Evolutionary conservation across 2,888 invertebrate species (phyloP), one percentile per base, ranked within the genome.

Genomic region (Aphelenchoides bicaudatus): DNA sequence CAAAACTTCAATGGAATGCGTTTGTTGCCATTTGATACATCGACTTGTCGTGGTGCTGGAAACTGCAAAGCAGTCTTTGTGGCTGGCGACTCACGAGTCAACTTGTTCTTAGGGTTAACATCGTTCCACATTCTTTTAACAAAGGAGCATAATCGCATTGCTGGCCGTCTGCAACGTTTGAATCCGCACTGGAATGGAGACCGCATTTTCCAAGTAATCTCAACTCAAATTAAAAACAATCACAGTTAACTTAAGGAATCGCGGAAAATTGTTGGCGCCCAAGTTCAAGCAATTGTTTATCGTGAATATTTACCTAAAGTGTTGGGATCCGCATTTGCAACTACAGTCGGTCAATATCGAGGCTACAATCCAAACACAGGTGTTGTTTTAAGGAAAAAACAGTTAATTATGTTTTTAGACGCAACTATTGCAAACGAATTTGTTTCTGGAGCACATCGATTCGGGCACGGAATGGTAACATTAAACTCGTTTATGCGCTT

Each of bases 111-210:
- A 47, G 85, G 83, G 1, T 75, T 85, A 16, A 75, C 84, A 10
- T 80, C 84, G 2, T 83, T 85, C 82, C 85, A 85, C 73, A 84
- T 84, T 0, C 58, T 85, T 25, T 85, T 84, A 82, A 86, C 96
- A 84, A 83, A 96, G 13, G 93, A 98, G 78, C 98, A 98, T 80
- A 98, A 98, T 79, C 58, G 75, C 67, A 83, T 96, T 46, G 93
- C 92, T 1, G 83, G 83, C 13, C 84, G 85, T 71, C 82, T 98
- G 13, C 86, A 86, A 65, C 81, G 83, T 37, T 79, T 90, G 23
- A 96, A 96, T 81, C 88, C 90, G 0, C 88, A 88, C 71, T 98
- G 96, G 96, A 87, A 88, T 72, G 90, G 91, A 0, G 91, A 96
- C 68, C 88, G 86, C 19, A 37, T 70, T 5, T 96, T 88, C 78